Evolutionary conservation across 2,113 vertebrate genomes (phyloP), one percentile per base, ranked within the genome.

Genomic region (Rhinolophus ferrumequinum): DNA sequence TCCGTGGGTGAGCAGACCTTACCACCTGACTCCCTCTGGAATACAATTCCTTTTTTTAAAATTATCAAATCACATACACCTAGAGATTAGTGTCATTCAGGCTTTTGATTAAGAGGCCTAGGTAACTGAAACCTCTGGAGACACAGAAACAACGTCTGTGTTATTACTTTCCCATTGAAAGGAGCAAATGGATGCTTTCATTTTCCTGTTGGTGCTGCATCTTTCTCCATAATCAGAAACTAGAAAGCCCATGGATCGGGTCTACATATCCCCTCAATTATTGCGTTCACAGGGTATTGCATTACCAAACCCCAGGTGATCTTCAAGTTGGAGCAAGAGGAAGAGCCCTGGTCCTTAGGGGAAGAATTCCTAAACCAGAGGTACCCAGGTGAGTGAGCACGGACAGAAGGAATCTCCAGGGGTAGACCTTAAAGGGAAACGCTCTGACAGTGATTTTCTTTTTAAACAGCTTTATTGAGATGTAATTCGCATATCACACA

Each of bases 321-420:
- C 79, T 54, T 54, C 75, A 90, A 35, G 58, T 84, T 97, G 95
- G 96, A 96, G 64, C 87, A 73, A 69, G 93, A 76, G 73, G 69
- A 84, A 93, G 90, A 84, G 10, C 90, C 64, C 1, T 93, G 93
- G 96, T 69, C 50, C 54, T 54, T 16, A 60, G 77, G 76, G 14
- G 70, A 87, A 15, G 60, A 76, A n/a, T 62, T 88, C n/a, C 69
- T 54, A 28, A 88, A 38, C 28, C 75, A 72, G 19, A 88, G 19
- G 15, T 21, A 44, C 41, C 28, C 70, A 77, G 85, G 92, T 96
- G 44, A 83, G 83, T 77, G 67, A 79, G 41, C 52, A 15, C 14
- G 24, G n/a, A 62, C 41, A 69, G 16, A 73, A 58, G 41, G n/a
- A 93, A 33, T 58, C 28, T 75, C 50, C 8, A 52, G 38, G 58